Base-by-base conservation (phyloP, 2,888 invertebrate genomes). In the Macaria liturata region DNA sequence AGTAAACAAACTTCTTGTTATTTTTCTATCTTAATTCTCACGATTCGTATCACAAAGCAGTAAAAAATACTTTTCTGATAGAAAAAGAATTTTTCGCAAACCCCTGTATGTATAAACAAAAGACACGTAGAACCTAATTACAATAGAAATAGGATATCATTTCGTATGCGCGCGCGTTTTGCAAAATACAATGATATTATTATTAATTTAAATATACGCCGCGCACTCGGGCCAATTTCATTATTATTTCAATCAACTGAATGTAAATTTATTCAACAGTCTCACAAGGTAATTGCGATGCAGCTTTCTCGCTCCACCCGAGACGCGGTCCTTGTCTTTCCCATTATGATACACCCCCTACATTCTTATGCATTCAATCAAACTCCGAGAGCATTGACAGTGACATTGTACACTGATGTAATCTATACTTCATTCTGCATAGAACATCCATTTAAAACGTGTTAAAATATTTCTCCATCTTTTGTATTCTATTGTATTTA, bases 221-320 rank as follows among this genome's bases (percentile, higher is more conserved):
- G 80, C 81, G 76, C 81, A 75, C 83, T 86, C 81, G 84, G 82
- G 87, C 89, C 90, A 91, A 91, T 90, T 90, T 91, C 91, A 91
- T 91, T 91, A 91, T 91, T 91, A 91, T 91, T 91, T 91, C 91
- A 91, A 91, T 91, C 91, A 91, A 88, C 87, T 87, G 84, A 90
- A 91, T 91, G 91, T 91, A 91, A 91, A 91, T 91, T 90, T 91
- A 91, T 91, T 91, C 91, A 89, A 91, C 90, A 91, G 90, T 91
- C 91, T 91, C 89, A 89, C 86, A 84, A 85, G 88, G 91, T 91
- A 91, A 91, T 91, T 91, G 91, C 89, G 87, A 81, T 84, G 73
- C 71, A 69, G 74, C 65, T 72, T 67, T 84, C 85, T 74, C 83
- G 62, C 71, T 86, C 78, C 64, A 59, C 58, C 68, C 31, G 54